Evolutionary conservation across 2,888 invertebrate species (phyloP), one percentile per base, ranked within the genome.

Genomic region (Dryobota labecula): DNA sequence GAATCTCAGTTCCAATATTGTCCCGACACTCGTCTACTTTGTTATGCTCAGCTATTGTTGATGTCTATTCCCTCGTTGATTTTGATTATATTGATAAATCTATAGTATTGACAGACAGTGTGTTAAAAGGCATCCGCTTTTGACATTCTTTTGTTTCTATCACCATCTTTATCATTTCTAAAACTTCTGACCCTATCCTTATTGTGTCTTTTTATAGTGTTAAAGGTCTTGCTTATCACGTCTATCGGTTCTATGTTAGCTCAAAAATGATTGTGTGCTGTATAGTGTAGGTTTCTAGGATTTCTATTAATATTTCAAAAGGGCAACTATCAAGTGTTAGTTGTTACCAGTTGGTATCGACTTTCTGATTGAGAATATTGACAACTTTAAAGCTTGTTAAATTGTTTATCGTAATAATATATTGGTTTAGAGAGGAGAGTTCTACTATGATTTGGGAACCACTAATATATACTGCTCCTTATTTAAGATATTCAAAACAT

Each of bases 251-350:
- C 66, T 80, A 13, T 38, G 63, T 63, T 56, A 43, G 66, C 81
- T 69, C 76, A 80, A 80, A 80, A 80, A 72, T 80, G 11, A 72
- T 67, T 63, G 65, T 75, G 76, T 58, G 67, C 38, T n/a, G 60
- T 65, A 38, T 62, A 57, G 56, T 53, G 27, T 60, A 27, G 54
- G 68, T 71, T 76, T 72, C 72, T 69, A 67, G 27, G 43, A 60
- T 80, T 69, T 67, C 72, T 80, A 80, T 80, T 73, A 71, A 83
- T 80, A 84, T 80, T 77, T 70, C 33, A 71, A 70, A 70, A 49
- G 62, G 71, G 63, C 58, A 77, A 63, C 61, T 61, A 49, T 70
- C 47, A 24, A 75, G 75, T 69, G 53, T 60, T 70, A 65, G 45
- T 61, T 33, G 66, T 76, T 69, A 49, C 27, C 58, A 43, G 33